These are phyloP conservation scores for Bos indicus DNA, from an alignment of 2,113 vertebrate species.

Conservation along the genomic window DNA sequence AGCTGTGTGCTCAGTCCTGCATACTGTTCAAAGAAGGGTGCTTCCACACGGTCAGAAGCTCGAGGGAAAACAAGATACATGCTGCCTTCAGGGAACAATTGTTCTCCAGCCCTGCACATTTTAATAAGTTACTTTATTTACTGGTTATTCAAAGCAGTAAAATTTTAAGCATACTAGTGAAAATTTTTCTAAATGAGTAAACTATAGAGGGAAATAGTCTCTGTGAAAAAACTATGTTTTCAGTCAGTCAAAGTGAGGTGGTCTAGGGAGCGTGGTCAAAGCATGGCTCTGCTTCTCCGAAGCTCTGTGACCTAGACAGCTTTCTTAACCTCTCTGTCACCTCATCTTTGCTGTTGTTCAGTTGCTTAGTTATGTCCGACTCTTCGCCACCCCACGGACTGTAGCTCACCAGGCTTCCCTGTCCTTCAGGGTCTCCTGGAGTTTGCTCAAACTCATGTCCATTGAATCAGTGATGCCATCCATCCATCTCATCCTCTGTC, in stretches of 20 bases:
- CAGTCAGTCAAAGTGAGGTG: neutral
- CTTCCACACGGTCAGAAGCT: neutral
- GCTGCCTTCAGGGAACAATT: neutral
- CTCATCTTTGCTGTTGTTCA: neutral
- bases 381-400: neutral
- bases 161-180: neutral
- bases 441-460: neutral
- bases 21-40: neutral
- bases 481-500: neutral
- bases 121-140: neutral
- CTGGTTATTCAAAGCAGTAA: neutral
- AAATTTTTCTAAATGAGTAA: neutral
- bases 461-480: neutral
- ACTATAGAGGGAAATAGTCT: neutral
- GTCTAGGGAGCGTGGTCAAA: neutral
- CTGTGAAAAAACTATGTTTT: neutral
- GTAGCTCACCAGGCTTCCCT: neutral
- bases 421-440: neutral
- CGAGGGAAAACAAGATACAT: neutral
- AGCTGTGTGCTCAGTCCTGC: neutral
- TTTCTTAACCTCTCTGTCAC: neutral
- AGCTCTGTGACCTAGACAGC: neutral
- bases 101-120: neutral
- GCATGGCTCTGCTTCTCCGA: neutral
- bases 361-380: neutral